A percentile compares a stretch with the other conserved stretches of the same genome.
These are phyloP conservation scores for Drosophila lacicola DNA, from an alignment of 2,888 invertebrate species.

Conservation along the genomic window DNA sequence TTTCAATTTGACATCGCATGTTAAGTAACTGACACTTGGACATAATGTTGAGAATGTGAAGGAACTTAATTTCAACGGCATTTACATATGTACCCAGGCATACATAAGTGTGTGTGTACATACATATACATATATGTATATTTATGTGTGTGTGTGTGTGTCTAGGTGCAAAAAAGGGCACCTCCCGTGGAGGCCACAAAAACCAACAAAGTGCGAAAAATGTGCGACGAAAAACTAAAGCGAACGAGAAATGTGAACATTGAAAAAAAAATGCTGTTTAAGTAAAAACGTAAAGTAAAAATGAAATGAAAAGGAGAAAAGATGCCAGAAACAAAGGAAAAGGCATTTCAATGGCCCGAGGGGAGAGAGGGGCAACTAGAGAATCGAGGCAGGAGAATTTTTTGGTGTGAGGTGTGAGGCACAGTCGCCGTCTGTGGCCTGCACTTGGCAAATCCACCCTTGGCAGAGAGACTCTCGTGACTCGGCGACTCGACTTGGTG, in stretches of 20 bases:
- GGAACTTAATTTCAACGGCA: conserved; percentile 54
- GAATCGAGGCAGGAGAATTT: conserved; percentile 7
- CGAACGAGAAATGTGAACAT: conserved; percentile 13
- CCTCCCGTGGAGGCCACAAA: conserved; percentile 35
- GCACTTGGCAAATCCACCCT: conserved; percentile 74
- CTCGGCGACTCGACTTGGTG: conserved; percentile 18
- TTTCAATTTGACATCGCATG: conserved; percentile 51
- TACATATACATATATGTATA: not conserved
- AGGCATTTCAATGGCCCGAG: conserved; percentile 35
- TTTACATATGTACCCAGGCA: conserved; percentile 15
- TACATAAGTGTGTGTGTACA: not conserved
- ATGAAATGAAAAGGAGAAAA: conserved; percentile 29
- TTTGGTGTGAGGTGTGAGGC: conserved; percentile 5
- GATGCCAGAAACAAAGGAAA: conserved; percentile 64
- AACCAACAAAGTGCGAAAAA: conserved; percentile 62
- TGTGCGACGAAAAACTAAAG: conserved; percentile 52
- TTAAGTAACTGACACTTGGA: conserved; percentile 48
- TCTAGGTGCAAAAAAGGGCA: conserved; percentile 34
- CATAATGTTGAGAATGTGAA: conserved; percentile 46
- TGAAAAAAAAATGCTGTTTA: conserved; percentile 1
- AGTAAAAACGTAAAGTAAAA: conserved; percentile 22
- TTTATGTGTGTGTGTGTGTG: not conserved
- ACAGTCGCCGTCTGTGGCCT: conserved; percentile 47
- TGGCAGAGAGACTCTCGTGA: conserved; percentile 31
- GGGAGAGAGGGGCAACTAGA: conserved; percentile 8